A percentile compares a stretch with the other conserved stretches of the same genome.
Evolutionary conservation across 2,113 vertebrate species (phyloP).

Genomic region (Leucosticte australis): DNA sequence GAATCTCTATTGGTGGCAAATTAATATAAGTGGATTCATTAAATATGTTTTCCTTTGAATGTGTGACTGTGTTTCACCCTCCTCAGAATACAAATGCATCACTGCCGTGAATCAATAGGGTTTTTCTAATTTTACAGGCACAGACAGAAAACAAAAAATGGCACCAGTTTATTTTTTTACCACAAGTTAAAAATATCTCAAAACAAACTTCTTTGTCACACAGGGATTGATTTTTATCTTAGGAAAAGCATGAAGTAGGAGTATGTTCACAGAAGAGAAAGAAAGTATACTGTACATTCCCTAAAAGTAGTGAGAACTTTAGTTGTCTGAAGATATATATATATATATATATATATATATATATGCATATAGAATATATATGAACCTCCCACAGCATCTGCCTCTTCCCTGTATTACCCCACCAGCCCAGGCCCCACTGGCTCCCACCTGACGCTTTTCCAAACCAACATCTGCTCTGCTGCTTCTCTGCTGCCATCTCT

Average conservation of each 20-base stretch:
- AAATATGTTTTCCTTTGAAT: background rate
- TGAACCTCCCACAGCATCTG: background rate
- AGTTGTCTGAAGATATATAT: background rate
- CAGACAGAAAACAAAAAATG: background rate
- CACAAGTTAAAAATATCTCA: background rate
- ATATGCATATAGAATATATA: background rate
- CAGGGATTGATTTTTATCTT: background rate
- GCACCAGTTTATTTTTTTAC: background rate
- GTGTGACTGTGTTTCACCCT: background rate
- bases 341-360: background rate
- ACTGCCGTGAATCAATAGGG: background rate
- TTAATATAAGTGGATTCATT: background rate
- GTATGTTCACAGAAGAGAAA: background rate
- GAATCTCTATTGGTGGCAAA: background rate
- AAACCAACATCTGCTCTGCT: background rate
- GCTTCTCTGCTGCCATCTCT: background rate
- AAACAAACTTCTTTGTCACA: background rate
- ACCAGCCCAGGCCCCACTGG: background rate
- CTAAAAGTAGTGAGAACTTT: background rate
- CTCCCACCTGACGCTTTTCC: background rate
- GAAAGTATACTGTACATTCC: background rate
- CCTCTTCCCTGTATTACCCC: background rate
- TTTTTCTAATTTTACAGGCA: background rate
- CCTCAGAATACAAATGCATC: background rate
- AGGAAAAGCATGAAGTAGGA: background rate